These are phyloP conservation scores for Todiramphus saurophagus DNA, from an alignment of 2,113 vertebrate genomes.

Conservation along the genomic window DNA sequence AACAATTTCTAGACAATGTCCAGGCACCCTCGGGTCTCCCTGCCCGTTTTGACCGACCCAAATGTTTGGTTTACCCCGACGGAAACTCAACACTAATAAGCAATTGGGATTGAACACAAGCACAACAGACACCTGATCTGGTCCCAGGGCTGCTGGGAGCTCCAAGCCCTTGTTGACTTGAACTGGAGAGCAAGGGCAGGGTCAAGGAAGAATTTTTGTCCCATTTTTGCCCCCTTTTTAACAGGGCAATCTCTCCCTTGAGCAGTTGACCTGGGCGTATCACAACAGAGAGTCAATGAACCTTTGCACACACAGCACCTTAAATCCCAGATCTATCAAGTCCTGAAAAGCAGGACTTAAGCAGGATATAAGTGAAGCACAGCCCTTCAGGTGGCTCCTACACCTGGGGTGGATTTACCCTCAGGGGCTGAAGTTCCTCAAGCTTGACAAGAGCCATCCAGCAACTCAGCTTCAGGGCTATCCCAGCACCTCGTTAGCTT, in stretches of 20 bases:
- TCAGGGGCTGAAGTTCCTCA: not conserved
- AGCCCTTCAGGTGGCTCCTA: not conserved
- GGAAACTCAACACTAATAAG: not conserved
- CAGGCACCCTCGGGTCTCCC: not conserved
- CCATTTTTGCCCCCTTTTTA: not conserved
- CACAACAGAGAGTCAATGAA: not conserved
- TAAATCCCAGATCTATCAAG: not conserved
- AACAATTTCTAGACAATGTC: not conserved
- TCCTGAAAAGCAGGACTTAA: slow-evolving; percentile 18
- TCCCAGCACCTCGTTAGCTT: not conserved
- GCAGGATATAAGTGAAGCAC: not conserved
- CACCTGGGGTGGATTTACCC: not conserved
- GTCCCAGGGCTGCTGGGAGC: rapidly evolving
- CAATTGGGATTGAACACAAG: not conserved
- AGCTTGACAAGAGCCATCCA: not conserved
- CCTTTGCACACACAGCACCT: not conserved
- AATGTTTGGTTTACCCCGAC: not conserved
- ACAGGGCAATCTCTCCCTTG: rapidly evolving
- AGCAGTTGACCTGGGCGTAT: too few species aligned
- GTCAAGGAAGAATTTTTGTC: not conserved
- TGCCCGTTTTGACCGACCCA: rapidly evolving
- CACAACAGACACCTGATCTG: not conserved
- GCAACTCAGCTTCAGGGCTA: not conserved
- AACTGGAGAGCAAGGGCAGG: rapidly evolving
- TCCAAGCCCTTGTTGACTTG: rapidly evolving